phyloP scores from a whole-genome alignment of 1,140 invertebrate genomes.

The Eumaeus atala region DNA sequence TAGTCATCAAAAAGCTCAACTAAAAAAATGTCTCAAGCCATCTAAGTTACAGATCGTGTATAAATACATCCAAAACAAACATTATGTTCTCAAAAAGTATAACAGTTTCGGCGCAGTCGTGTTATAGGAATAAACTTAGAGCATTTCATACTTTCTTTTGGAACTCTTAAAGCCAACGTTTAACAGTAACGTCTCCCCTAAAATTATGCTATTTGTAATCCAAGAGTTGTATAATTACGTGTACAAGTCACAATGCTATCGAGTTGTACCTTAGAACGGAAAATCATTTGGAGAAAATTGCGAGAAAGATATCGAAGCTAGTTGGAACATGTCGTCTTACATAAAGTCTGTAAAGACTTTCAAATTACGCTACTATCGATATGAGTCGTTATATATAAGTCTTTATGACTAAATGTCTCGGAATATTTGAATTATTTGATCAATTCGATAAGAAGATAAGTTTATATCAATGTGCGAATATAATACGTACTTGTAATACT shows the following conservation, averaged over 20 bases:
- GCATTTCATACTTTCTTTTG: no score
- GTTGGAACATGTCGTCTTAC: neutral
- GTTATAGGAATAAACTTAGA: no score
- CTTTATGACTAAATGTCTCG: neutral
- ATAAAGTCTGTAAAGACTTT: neutral
- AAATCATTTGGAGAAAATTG: neutral
- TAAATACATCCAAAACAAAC: no score
- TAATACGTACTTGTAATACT: no score
- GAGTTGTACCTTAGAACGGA: neutral
- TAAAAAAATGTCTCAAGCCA: no score
- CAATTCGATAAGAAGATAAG: neutral
- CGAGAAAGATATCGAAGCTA: slow-evolving; percentile 1
- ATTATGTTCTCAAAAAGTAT: no score
- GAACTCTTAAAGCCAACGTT: no score
- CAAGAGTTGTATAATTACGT: slow-evolving; percentile 32
- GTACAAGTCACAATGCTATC: slow-evolving; percentile 35
- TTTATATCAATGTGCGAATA: no score
- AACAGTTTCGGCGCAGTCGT: no score
- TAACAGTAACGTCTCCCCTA: no score
- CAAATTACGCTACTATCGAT: neutral
- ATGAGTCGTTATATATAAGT: neutral
- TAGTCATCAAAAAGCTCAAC: no score
- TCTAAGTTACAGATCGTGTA: no score
- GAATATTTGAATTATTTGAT: neutral
- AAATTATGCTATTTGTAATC: neutral